Evolutionary conservation across 2,888 invertebrate genomes (phyloP).

Genomic region (Eudasyphora cyanicolor): DNA sequence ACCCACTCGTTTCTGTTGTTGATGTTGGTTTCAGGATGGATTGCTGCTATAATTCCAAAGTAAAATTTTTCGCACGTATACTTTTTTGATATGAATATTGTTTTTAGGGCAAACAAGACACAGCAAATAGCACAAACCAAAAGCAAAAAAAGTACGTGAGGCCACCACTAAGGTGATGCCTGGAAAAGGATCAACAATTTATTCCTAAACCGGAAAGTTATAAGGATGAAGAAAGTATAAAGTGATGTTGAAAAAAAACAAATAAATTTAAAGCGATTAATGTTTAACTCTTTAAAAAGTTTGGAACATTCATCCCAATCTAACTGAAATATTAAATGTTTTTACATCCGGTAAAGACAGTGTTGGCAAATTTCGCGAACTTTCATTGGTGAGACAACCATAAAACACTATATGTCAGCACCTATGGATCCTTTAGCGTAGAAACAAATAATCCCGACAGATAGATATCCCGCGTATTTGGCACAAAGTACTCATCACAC

Average conservation of each 20-base stretch:
- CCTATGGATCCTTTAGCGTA: not conserved
- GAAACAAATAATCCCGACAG: not conserved
- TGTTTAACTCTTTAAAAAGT: too few relatives aligned
- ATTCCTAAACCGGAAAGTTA: not conserved
- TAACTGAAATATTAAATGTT: too few relatives aligned
- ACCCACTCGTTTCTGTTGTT: not conserved
- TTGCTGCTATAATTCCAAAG: not conserved
- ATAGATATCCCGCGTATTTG: not conserved
- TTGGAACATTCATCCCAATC: too few relatives aligned
- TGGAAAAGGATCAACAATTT: not conserved
- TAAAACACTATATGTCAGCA: not conserved
- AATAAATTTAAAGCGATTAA: too few relatives aligned
- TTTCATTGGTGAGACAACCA: too few relatives aligned
- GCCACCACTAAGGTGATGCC: constrained; percentile 47
- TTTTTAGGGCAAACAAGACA: constrained; percentile 53
- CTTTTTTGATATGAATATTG: constrained; percentile 58
- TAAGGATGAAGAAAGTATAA: not conserved
- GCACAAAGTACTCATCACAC: not conserved
- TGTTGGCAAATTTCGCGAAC: not conserved
- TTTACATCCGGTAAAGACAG: too few relatives aligned
- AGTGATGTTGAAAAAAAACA: too few relatives aligned
- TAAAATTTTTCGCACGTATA: constrained; percentile 50
- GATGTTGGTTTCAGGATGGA: not conserved
- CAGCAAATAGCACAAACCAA: constrained; percentile 7
- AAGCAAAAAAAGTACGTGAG: constrained; percentile 52